Percentiles rank a stretch among this genome's conserved stretches.
Evolutionary conservation across 2,113 vertebrate species (phyloP).

Genomic region (Mystacornis crossleyi): DNA sequence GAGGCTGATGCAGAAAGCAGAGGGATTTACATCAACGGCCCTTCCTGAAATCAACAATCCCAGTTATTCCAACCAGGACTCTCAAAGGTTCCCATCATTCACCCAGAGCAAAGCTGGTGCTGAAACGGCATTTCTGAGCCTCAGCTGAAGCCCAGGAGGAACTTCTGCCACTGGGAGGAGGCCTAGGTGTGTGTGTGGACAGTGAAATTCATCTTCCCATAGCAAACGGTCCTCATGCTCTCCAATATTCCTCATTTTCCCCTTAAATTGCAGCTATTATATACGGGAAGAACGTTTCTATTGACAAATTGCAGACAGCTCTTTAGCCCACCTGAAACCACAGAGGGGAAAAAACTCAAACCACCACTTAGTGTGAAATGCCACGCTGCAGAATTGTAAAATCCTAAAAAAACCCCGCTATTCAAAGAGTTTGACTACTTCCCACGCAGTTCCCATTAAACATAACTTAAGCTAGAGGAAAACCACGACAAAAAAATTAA

Average conservation of each 20-base stretch:
- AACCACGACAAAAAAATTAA: accelerated
- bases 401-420: neutral
- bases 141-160: neutral
- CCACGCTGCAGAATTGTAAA: neutral
- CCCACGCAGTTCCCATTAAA: neutral
- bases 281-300: neutral
- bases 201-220: neutral
- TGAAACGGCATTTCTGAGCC: neutral
- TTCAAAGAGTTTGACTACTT: neutral
- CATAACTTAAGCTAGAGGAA: accelerated
- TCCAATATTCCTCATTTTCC: neutral
- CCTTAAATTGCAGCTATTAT: neutral
- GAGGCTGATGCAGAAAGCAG: neutral
- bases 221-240: neutral
- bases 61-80: neutral
- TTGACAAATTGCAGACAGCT: neutral
- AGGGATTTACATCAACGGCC: neutral
- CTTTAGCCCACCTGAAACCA: neutral
- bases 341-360: too few relatives aligned
- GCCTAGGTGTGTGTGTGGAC: neutral
- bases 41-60: neutral
- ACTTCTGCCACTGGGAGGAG: neutral
- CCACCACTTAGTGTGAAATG: neutral
- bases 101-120: neutral
- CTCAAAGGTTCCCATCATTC: neutral